phyloP scores from a whole-genome alignment of 1,140 invertebrate species.

The Brachionus calyciflorus region DNA sequence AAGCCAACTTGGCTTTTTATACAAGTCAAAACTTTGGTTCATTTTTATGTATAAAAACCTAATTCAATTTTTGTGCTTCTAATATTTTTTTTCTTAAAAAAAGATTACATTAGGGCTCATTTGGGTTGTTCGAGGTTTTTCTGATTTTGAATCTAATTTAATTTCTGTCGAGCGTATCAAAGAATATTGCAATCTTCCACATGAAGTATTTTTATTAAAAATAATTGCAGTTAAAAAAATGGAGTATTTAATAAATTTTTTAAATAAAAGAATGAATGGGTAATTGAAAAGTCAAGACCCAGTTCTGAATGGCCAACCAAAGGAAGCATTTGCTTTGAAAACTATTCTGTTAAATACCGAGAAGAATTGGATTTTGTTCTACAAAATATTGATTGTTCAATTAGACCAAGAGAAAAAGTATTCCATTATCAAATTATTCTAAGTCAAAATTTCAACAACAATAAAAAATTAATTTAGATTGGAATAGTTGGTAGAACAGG shows the following conservation, averaged over 20 bases:
- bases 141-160: conserved; percentile 94
- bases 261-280: conserved; percentile 49
- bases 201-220: conserved; percentile 53
- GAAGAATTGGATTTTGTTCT: conserved; percentile 53
- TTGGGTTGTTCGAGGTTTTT: conserved; percentile 91
- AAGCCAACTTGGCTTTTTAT: no score
- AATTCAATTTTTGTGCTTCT: neutral
- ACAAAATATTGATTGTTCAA: conserved; percentile 51
- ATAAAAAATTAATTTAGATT: conserved; percentile 62
- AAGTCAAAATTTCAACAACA: no score
- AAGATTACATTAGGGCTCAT: conserved; percentile 85
- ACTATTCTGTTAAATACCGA: conserved; percentile 54
- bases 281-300: conserved; percentile 53
- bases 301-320: conserved; percentile 63
- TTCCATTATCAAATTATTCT: no score
- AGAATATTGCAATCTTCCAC: conserved; percentile 81
- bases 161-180: conserved; percentile 94
- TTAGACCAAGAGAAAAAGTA: conserved; percentile 61
- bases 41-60: no score
- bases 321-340: conserved; percentile 64
- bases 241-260: no score
- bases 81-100: conserved; percentile 50
- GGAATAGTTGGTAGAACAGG: conserved; percentile 80
- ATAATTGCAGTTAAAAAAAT: neutral
- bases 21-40: no score